Base-by-base conservation (phyloP, 35 echinoderm and acorn worm genomes). In the Stichopus chloronotus region DNA sequence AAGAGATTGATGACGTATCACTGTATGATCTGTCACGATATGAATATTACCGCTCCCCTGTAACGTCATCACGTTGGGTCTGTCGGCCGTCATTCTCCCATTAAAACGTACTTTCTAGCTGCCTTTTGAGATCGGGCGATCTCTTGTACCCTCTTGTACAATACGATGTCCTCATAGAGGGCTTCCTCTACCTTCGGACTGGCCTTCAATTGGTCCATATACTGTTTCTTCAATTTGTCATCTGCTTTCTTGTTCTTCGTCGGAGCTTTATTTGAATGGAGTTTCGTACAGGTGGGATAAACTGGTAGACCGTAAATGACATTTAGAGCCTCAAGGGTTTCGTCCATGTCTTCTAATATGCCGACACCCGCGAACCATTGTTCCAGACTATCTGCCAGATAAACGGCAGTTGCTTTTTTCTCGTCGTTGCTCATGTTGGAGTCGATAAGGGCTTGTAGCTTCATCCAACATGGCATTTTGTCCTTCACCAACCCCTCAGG, bases 351-450 rank as follows among this genome's bases (percentile, higher is more conserved):
- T 58, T 95, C 92, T 5, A 95, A 71, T 16, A 99, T 76, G 7
- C 95, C 95, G 12, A 99, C 94, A 20, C 96, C 92, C 17, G 95
- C 92, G 17, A 99, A 99, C 92, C 95, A 99, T 53, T 94, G 81
- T 76, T 99, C 97, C 59, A 99, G 8, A 78, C 96, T 95, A 25
- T 95, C 63, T 4, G 90, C 58, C 17, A 91, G 58, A 61, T 94
- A 96, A 14, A 83, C 24, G 0, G 92, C 76, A 30, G 96, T 22
- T 21, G 56, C 76, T 5, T 92, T 78, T 14, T 72, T 77, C 52
- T 95, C 87, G 8, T 79, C 77, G 19, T 92, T n/a, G 7, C 56
- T 92, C 23, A 96, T 61, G 7, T 84, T 94, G 55, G 83, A 52
- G 12, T 96, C 58, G 9, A 99, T 68, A 58, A 96, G 82, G 5